Conservation (phyloP, 2,113 vertebrate species). For the Ophthalmolycus amberensis region DNA sequence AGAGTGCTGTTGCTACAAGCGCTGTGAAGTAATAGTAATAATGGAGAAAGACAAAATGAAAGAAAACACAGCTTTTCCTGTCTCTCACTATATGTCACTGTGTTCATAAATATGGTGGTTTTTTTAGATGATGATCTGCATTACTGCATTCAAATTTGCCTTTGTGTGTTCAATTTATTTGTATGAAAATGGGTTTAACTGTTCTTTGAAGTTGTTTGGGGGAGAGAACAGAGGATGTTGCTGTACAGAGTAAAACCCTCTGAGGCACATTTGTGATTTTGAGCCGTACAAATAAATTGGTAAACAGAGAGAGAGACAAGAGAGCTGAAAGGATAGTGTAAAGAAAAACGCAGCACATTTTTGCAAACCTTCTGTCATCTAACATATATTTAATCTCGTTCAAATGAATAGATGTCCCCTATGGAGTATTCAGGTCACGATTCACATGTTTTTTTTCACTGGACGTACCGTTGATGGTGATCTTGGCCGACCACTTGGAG, state of each 20-base stretch:
- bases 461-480: constrained; percentile 90
- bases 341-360: background rate
- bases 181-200: background rate
- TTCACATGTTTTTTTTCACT: background rate
- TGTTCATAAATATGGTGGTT: background rate
- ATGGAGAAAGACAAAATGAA: background rate
- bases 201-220: background rate
- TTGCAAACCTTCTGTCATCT: background rate
- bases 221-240: too few relatives aligned
- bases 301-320: background rate
- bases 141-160: background rate
- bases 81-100: background rate
- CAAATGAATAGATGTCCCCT: background rate
- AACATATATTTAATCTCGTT: background rate
- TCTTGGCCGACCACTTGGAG: constrained; percentile 98
- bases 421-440: background rate
- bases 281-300: too few relatives aligned
- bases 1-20: constrained; percentile 1
- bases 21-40: too few relatives aligned
- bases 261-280: too few relatives aligned
- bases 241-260: too few relatives aligned
- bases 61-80: background rate
- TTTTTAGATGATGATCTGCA: background rate
- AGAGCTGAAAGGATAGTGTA: background rate
- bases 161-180: background rate